Conservation (phyloP, 1,140 invertebrate species). For the Melitaea cinxia region DNA sequence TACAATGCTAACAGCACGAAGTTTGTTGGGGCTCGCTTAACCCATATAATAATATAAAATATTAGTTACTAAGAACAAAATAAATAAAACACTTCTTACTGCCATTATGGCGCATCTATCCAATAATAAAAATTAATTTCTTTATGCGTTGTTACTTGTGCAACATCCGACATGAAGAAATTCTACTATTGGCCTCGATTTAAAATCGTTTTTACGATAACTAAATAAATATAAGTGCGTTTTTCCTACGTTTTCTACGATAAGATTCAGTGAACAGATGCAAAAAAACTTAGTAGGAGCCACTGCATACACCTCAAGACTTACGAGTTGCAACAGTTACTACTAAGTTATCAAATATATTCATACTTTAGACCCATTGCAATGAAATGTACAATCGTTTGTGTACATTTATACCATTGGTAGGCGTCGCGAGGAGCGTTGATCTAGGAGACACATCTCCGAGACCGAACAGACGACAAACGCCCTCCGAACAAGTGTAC, state of each 20-base stretch:
- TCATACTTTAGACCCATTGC: slow-evolving; percentile 60
- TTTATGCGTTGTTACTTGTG: slow-evolving; percentile 71
- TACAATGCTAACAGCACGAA: slow-evolving; percentile 69
- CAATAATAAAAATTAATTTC: slow-evolving; percentile 68
- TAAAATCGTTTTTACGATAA: slow-evolving; percentile 42
- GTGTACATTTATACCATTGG: slow-evolving; percentile 53
- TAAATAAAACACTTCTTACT: slow-evolving; percentile 78
- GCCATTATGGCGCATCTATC: slow-evolving; percentile 66
- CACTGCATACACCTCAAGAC: slow-evolving; percentile 24
- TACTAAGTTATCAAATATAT: slow-evolving; percentile 33
- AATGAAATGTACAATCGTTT: slow-evolving; percentile 76
- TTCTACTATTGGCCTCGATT: slow-evolving; percentile 75
- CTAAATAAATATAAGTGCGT: slow-evolving; percentile 8
- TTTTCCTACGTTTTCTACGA: slow-evolving; percentile 10
- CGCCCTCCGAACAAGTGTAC: slow-evolving; percentile 57
- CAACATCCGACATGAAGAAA: slow-evolving; percentile 76
- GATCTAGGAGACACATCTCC: too few relatives aligned
- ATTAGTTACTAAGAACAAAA: slow-evolving; percentile 79
- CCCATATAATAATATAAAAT: slow-evolving; percentile 74
- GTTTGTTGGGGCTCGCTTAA: slow-evolving; percentile 61
- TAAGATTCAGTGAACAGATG: slow-evolving; percentile 12
- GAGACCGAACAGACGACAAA: slow-evolving; percentile 32
- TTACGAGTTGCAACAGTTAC: slow-evolving; percentile 29
- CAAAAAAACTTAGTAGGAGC: slow-evolving; percentile 33
- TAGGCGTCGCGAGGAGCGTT: slow-evolving; percentile 38